Evolutionary conservation across 2,797 vertebrate species (phyloP), one percentile per base, ranked within the genome.

Genomic region (Pseudopleuronectes americanus): DNA sequence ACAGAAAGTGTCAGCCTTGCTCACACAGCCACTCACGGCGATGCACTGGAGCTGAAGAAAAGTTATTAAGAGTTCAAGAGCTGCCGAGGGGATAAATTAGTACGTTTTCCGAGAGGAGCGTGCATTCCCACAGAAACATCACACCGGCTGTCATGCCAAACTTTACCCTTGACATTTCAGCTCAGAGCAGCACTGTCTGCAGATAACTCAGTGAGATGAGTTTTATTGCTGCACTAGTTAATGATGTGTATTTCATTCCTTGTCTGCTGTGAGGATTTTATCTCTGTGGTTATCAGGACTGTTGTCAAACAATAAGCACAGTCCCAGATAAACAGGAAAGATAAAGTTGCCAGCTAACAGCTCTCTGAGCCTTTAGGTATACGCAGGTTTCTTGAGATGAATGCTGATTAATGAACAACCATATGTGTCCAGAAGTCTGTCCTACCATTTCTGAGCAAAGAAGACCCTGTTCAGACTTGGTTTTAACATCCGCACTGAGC

Each of bases 21-120:
- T 81, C 76, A 3, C 63, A 54, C 51, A 33, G 68, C 54, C 63
- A 51, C 31, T 6, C 60, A 57, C 57, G 68, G 64, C 74, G 6
- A 17, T 68, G 84, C 79, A 80, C 83, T 61, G 51, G 69, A 79
- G 80, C 84, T 57, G 76, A 74, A 70, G 67, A 77, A 84, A 87
- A 87, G 82, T 87, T 86, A 88, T 90, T 85, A 89, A 43, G 84
- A 87, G 85, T 79, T 85, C 71, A 87, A 85, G 80, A 76, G 84
- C 79, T 81, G 71, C 69, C 78, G 13, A 74, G 88, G 84, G 86
- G 60, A 86, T 89, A 79, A 86, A 90, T 90, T 83, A 88, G 84
- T 62, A 51, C 33, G 8, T 68, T 89, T 84, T 88, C 71, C 53
- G 55, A 74, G 63, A 78, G 56, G 72, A 55, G 41, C 68, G 73